phyloP scores from a whole-genome alignment of 2,797 vertebrate species.

The Alcedo quadribrachys region DNA sequence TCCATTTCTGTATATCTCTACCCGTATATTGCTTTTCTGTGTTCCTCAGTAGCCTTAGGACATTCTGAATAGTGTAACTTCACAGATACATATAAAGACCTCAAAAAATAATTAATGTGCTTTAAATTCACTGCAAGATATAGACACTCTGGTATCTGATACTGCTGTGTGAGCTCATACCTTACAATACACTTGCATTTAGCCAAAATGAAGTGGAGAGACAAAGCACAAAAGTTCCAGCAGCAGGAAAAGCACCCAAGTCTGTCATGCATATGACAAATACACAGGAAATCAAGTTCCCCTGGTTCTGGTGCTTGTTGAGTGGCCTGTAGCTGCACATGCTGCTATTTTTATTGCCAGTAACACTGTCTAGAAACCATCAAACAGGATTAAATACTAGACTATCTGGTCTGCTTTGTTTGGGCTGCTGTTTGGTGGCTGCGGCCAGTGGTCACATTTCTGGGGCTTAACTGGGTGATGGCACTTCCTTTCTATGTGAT shows the following conservation, averaged over 20 bases:
- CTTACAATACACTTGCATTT: background rate
- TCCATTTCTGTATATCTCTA: background rate
- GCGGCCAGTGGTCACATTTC: background rate
- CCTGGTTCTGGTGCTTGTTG: background rate
- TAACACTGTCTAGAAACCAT: background rate
- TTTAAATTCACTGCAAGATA: background rate
- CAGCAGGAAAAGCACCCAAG: background rate
- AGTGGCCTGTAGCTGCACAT: background rate
- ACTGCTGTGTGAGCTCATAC: background rate
- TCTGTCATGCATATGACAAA: background rate
- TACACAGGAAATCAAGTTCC: slow-evolving; percentile 17
- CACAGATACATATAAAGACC: background rate
- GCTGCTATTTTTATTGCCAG: background rate
- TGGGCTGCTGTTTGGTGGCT: background rate
- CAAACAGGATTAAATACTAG: background rate
- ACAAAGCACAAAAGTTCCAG: background rate
- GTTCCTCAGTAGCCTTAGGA: background rate
- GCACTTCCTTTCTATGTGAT: background rate
- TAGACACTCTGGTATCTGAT: background rate
- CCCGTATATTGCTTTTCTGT: background rate
- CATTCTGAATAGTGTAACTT: background rate
- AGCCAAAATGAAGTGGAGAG: background rate
- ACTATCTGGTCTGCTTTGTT: background rate
- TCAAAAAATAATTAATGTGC: background rate
- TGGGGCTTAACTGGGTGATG: background rate